These are phyloP conservation scores for Leptonema lineaticorne DNA, from an alignment of 1,140 invertebrate species.

Conservation along the genomic window DNA sequence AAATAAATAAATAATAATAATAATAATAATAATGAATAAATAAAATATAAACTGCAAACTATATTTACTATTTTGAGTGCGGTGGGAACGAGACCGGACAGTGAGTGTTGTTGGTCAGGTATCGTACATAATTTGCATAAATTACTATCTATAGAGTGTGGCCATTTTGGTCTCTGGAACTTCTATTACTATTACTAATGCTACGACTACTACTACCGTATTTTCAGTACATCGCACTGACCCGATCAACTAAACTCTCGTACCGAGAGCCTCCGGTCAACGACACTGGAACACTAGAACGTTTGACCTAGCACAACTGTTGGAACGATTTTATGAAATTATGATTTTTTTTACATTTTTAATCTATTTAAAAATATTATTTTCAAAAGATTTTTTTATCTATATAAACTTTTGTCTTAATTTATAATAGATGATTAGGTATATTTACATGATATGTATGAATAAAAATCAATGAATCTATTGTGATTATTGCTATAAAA, in stretches of 20 bases:
- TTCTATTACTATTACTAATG: too few species aligned
- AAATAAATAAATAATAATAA: too few species aligned
- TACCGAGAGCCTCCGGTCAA: constrained; percentile 1
- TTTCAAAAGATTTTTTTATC: too few species aligned
- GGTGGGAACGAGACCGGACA: not conserved
- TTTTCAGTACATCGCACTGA: constrained; percentile 4
- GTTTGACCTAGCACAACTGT: constrained; percentile 32
- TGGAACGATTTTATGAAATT: constrained; percentile 6
- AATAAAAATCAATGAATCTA: too few species aligned
- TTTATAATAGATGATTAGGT: too few species aligned
- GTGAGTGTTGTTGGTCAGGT: not conserved
- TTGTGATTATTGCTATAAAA: too few species aligned
- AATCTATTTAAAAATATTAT: too few species aligned
- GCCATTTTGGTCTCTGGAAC: not conserved
- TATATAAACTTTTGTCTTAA: too few species aligned
- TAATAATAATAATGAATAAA: too few species aligned
- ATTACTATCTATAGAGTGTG: not conserved
- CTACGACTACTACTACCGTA: not conserved
- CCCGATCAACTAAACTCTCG: constrained; percentile 1
- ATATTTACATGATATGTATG: too few species aligned
- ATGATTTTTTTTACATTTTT: too few species aligned
- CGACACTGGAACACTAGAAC: constrained; percentile 16
- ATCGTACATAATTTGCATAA: constrained; percentile 18
- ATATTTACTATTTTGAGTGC: not conserved
- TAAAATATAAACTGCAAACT: too few species aligned